Evolutionary conservation across 2,797 vertebrate genomes (phyloP).

Genomic region (Oryzias sinensis): DNA sequence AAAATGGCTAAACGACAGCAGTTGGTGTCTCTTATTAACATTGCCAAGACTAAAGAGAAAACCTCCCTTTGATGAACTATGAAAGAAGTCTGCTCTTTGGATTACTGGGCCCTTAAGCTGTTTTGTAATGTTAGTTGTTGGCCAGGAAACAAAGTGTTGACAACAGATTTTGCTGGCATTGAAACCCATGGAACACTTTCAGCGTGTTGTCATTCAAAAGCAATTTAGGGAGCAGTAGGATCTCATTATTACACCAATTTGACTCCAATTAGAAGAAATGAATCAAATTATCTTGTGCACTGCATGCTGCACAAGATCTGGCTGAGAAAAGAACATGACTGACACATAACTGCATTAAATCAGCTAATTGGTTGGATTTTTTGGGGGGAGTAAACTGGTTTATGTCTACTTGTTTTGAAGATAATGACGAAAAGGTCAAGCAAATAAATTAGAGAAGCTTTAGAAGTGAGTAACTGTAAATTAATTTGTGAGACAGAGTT

Average conservation of each 20-base stretch:
- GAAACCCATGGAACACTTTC: slow-evolving; percentile 40
- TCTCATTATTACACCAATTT: slow-evolving; percentile 71
- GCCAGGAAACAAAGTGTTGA: slow-evolving; percentile 51
- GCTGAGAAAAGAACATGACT: slow-evolving; percentile 44
- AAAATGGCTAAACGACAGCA: too few relatives aligned
- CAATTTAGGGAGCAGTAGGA: slow-evolving; percentile 63
- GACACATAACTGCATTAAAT: slow-evolving; percentile 40
- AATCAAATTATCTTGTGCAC: slow-evolving; percentile 68
- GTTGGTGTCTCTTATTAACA: slow-evolving; percentile 42
- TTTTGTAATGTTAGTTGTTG: slow-evolving; percentile 12
- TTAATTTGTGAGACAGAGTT: too few relatives aligned
- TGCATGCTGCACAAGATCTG: slow-evolving; percentile 52
- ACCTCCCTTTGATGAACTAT: slow-evolving; percentile 65
- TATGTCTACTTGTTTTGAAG: slow-evolving; percentile 26
- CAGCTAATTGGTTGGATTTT: slow-evolving; percentile 39
- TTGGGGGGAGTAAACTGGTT: slow-evolving; percentile 10
- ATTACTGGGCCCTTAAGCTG: slow-evolving; percentile 44
- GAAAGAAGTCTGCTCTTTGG: slow-evolving; percentile 56
- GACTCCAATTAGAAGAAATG: slow-evolving; percentile 69
- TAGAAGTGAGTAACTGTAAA: neutral
- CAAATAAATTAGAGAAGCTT: slow-evolving; percentile 31
- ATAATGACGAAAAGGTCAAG: slow-evolving; percentile 35
- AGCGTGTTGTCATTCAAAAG: slow-evolving; percentile 59
- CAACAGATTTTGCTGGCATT: slow-evolving; percentile 31
- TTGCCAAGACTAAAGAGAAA: slow-evolving; percentile 45